These are phyloP conservation scores for Pterostichus madidus DNA, from an alignment of 2,888 invertebrate species.

Conservation along the genomic window DNA sequence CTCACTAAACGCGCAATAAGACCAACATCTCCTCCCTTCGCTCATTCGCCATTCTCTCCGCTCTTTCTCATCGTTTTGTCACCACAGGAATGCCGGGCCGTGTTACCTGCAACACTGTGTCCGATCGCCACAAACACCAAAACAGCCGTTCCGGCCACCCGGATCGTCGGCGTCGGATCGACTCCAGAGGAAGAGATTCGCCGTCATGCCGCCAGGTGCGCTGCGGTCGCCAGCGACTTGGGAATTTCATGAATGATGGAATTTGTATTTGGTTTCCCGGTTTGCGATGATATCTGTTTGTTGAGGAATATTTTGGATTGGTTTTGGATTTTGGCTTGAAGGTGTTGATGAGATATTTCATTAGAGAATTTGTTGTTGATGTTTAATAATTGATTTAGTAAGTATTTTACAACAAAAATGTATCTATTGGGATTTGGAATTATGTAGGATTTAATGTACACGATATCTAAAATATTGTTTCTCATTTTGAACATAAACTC, in stretches of 20 bases:
- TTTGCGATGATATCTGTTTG: constrained; percentile 15
- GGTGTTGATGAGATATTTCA: background rate
- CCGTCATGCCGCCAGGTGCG: background rate
- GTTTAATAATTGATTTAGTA: background rate
- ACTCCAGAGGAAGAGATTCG: constrained; percentile 6
- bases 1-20: too few species aligned
- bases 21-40: too few species aligned
- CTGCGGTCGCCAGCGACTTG: background rate
- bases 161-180: background rate
- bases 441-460: too few species aligned
- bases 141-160: background rate
- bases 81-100: background rate
- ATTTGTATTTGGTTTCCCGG: background rate
- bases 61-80: background rate
- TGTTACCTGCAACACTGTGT: constrained; percentile 12
- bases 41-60: too few species aligned
- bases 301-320: constrained; percentile 23
- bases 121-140: constrained; percentile 12
- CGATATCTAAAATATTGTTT: too few species aligned
- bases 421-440: too few species aligned
- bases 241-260: constrained; percentile 16
- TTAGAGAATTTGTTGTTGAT: background rate
- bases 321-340: constrained; percentile 11
- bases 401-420: too few species aligned
- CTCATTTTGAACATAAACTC: too few species aligned